Evolutionary conservation across 2,888 invertebrate genomes (phyloP).

Genomic region (Schizaphis graminum): DNA sequence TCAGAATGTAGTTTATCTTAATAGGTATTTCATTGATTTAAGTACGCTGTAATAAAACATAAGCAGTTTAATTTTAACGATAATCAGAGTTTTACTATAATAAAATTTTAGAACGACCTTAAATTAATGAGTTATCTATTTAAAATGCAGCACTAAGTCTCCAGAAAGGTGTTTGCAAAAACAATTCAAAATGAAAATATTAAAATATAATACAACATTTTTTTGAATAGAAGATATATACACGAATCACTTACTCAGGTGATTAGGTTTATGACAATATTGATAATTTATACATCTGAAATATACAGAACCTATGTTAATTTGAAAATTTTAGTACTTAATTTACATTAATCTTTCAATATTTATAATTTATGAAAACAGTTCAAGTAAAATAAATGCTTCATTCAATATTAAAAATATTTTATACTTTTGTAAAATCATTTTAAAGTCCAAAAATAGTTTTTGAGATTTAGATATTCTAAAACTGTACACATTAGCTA

Average conservation of each 20-base stretch:
- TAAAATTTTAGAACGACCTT: background rate
- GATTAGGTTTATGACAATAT: too few species aligned
- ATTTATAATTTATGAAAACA: too few species aligned
- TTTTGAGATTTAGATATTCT: background rate
- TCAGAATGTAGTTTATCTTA: background rate
- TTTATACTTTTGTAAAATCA: too few species aligned
- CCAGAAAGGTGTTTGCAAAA: background rate
- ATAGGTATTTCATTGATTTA: background rate
- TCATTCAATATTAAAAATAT: too few species aligned
- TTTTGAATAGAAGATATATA: background rate
- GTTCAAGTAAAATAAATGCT: too few species aligned
- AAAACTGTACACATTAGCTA: background rate
- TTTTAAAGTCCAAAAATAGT: too few species aligned
- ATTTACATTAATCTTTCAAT: too few species aligned
- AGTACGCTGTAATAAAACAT: background rate
- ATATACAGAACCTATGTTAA: too few species aligned
- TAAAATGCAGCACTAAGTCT: background rate
- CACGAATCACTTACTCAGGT: fast-evolving
- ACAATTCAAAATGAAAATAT: background rate
- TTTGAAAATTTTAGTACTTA: too few species aligned
- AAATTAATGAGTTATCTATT: background rate
- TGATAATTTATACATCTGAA: too few species aligned
- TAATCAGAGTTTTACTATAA: background rate
- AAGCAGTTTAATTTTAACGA: background rate
- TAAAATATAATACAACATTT: background rate